Conservation (phyloP, 2,113 vertebrate genomes). For the Macroglossus sobrinus region DNA sequence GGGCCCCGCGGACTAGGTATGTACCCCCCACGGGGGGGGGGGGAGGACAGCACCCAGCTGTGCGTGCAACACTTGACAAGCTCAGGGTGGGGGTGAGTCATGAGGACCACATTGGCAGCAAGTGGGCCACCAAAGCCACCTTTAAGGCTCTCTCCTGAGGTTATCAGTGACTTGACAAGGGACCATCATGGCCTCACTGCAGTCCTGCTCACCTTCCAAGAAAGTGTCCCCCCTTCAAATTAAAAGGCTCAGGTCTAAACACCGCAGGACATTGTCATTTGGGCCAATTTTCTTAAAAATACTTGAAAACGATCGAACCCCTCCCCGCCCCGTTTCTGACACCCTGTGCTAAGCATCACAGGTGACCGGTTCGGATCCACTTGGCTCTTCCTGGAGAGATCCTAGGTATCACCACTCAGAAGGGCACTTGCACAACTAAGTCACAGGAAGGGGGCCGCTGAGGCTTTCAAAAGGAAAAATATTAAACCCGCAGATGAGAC, state of each 20-base stretch:
- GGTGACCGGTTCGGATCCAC: not conserved
- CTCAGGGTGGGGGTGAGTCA: accelerated
- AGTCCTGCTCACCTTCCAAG: not conserved
- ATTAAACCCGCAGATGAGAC: not conserved
- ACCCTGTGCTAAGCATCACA: too few relatives aligned
- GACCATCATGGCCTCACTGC: accelerated
- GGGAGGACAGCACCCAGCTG: too few relatives aligned
- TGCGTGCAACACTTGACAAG: not conserved
- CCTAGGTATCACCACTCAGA: too few relatives aligned
- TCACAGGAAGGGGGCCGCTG: not conserved
- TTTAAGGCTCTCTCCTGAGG: not conserved
- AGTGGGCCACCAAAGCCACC: not conserved
- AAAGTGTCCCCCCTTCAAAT: not conserved
- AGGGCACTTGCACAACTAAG: not conserved
- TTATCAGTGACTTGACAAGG: not conserved
- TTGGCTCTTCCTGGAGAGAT: not conserved
- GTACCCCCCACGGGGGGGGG: not conserved
- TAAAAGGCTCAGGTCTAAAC: not conserved
- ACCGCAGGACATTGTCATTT: not conserved
- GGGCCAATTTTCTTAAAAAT: not conserved
- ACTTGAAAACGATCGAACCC: too few relatives aligned
- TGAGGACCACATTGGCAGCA: not conserved
- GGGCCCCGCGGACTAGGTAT: not conserved
- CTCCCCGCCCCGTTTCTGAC: not conserved
- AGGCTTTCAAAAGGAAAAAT: not conserved